Evolutionary conservation across 2,888 invertebrate genomes (phyloP).

Genomic region (Athetis lepigone): DNA sequence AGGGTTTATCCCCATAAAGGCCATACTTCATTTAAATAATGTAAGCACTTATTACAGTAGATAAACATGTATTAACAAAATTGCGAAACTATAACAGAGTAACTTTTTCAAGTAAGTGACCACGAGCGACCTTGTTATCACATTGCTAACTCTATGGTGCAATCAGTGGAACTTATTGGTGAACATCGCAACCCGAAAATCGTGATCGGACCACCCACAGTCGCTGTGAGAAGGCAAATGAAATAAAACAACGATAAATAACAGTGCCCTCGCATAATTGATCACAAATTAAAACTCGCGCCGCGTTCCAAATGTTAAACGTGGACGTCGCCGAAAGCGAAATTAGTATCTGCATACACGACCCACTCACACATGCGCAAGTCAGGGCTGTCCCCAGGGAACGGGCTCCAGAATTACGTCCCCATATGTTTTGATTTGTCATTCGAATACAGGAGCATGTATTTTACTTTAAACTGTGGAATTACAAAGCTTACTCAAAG

Average conservation of each 20-base stretch:
- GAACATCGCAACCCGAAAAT: conserved; percentile 84
- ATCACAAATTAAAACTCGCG: conserved; percentile 90
- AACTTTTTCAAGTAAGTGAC: background rate
- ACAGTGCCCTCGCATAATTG: conserved; percentile 90
- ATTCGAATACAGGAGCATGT: conserved; percentile 42
- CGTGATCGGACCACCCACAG: conserved; percentile 90
- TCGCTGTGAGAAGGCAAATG: conserved; percentile 87
- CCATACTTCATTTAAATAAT: conserved; percentile 20
- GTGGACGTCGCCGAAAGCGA: conserved; percentile 86
- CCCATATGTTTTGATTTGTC: conserved; percentile 40
- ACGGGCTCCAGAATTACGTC: conserved; percentile 26
- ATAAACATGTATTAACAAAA: background rate
- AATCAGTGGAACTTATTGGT: conserved; percentile 88
- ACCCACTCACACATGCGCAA: conserved; percentile 67
- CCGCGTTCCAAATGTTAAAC: conserved; percentile 88
- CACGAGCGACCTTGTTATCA: conserved; percentile 52
- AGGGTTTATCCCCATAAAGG: background rate
- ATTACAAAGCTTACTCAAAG: conserved; percentile 16
- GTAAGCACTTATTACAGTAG: background rate
- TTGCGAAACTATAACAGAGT: background rate
- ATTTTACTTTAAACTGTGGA: conserved; percentile 25
- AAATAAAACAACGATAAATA: conserved; percentile 90
- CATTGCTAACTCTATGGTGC: conserved; percentile 80
- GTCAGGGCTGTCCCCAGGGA: conserved; percentile 65
- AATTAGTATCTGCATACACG: conserved; percentile 81